Conservation (phyloP, 1,140 invertebrate genomes). For the Caenorhabditis inopinata region DNA sequence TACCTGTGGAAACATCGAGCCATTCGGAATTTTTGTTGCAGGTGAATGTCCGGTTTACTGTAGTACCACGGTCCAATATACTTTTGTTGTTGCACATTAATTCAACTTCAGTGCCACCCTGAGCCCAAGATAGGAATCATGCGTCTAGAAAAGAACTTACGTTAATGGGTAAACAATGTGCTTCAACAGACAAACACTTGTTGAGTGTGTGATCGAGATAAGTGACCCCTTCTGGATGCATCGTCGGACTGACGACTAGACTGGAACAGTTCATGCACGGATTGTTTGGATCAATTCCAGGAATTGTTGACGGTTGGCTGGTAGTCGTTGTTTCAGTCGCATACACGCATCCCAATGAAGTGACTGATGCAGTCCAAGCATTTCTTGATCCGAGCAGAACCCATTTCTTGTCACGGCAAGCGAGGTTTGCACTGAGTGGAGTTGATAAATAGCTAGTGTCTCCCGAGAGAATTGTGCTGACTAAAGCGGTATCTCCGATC, state of each 20-base stretch:
- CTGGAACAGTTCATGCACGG: conserved; percentile 33
- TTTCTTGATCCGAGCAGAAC: neutral
- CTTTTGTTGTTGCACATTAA: conserved; percentile 1
- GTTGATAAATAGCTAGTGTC: neutral
- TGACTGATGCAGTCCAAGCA: neutral
- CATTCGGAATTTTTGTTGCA: conserved; percentile 28
- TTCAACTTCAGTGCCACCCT: neutral
- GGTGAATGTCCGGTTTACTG: conserved; percentile 27
- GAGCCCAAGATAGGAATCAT: neutral
- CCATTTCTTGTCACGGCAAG: conserved; percentile 23
- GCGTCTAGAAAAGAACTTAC: neutral
- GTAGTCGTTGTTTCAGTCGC: neutral
- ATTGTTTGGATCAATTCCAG: conserved; percentile 29
- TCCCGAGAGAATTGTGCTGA: conserved; percentile 3
- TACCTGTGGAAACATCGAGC: neutral
- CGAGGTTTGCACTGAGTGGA: neutral
- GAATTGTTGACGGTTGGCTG: neutral
- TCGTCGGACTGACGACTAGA: conserved; percentile 10
- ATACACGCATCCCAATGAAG: neutral
- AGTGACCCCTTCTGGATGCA: conserved; percentile 15
- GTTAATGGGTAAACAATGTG: conserved; percentile 20
- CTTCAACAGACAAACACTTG: conserved; percentile 12
- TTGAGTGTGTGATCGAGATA: conserved; percentile 25
- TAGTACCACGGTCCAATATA: neutral
- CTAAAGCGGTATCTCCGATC: neutral